Percentiles rank a stretch among this genome's conserved stretches.
These are phyloP conservation scores for Corticium candelabrum DNA, from an alignment of 37 sponge, comb jelly and placozoan species.

Conservation along the genomic window DNA sequence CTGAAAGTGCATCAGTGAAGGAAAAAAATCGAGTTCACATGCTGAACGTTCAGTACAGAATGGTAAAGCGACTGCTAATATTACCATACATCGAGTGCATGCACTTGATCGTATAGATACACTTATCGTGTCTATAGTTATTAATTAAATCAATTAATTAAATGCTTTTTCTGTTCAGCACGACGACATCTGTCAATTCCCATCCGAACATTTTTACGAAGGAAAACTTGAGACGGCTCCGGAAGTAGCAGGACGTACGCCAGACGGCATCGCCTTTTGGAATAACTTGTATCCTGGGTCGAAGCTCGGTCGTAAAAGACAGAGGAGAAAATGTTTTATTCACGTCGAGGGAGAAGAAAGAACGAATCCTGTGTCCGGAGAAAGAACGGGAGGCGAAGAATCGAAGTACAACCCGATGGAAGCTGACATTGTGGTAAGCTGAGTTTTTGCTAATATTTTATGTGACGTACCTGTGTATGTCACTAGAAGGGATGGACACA, in stretches of 20 bases:
- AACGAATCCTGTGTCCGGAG: background rate
- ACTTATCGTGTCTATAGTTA: too few species aligned
- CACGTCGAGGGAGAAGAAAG: background rate
- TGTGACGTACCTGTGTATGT: too few species aligned
- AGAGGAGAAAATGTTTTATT: background rate
- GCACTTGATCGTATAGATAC: too few species aligned
- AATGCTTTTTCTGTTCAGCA: background rate
- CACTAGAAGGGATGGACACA: too few species aligned
- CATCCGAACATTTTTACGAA: background rate
- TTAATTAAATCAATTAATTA: background rate
- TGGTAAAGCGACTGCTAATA: too few species aligned
- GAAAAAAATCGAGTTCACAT: too few species aligned
- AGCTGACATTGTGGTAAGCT: background rate
- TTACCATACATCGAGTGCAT: too few species aligned
- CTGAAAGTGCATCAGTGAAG: background rate
- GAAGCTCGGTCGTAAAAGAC: background rate
- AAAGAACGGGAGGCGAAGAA: background rate
- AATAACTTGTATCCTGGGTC: background rate
- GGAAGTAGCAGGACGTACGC: background rate
- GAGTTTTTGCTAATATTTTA: too few species aligned
- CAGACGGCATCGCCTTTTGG: background rate
- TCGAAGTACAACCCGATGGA: background rate
- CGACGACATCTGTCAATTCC: background rate
- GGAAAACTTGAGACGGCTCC: background rate
- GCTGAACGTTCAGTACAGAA: background rate